A percentile compares a stretch with the other conserved stretches of the same genome.
Evolutionary conservation across 2,113 vertebrate species (phyloP).

Genomic region (Myotis lucifugus): DNA sequence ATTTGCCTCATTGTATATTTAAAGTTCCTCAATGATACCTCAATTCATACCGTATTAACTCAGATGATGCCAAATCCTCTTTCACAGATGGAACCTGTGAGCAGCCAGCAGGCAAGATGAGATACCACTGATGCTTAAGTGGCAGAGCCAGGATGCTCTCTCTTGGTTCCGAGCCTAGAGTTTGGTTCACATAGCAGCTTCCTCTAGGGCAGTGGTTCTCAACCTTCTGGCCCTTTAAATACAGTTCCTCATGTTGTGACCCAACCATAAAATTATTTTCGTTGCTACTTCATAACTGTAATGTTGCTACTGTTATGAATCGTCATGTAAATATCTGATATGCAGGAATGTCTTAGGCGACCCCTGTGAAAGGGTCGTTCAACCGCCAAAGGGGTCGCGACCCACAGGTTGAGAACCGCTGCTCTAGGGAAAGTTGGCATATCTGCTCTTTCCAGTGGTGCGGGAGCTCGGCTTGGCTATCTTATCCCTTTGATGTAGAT

Average conservation of each 20-base stretch:
- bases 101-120: neutral
- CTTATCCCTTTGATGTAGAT: neutral
- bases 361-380: too few relatives aligned
- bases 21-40: neutral
- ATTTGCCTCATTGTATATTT: neutral
- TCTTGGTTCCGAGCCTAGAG: neutral
- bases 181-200: neutral
- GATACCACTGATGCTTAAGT: neutral
- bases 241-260: too few relatives aligned
- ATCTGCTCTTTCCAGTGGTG: neutral
- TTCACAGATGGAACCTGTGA: neutral
- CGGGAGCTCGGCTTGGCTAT: neutral
- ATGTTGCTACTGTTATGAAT: too few relatives aligned
- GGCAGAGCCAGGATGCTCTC: neutral
- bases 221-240: too few relatives aligned
- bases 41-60: neutral
- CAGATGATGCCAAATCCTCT: neutral
- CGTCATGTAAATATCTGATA: too few relatives aligned
- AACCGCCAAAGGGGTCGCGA: too few relatives aligned
- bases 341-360: too few relatives aligned
- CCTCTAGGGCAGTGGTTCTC: neutral
- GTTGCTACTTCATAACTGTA: too few relatives aligned
- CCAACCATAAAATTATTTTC: too few relatives aligned
- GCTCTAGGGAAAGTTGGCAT: neutral
- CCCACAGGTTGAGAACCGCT: too few relatives aligned